Evolutionary conservation across 1,140 invertebrate species (phyloP), one percentile per base, ranked within the genome.

Genomic region (Mamestra configurata): DNA sequence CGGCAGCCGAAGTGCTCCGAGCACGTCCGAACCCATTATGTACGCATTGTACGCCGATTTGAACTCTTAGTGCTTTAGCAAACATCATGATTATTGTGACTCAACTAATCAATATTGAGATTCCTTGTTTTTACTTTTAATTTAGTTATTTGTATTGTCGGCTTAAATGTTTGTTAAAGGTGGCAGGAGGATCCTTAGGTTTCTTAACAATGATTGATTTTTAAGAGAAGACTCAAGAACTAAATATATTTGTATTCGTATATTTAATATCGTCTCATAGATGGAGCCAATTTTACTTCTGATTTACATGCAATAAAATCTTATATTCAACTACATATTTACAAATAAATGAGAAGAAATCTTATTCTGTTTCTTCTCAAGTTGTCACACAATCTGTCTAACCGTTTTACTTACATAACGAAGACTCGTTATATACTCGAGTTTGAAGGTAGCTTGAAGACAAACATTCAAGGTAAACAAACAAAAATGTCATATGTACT

Each of bases 1-100:
- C 57, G 27, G 40, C 55, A 53, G 61, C 61, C 75, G 75, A 77
- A 68, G 73, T 61, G 55, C 18, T 18, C 37, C 72, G 72, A 75
- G 20, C 72, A 75, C 37, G 59, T 49, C 20, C 53, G 53, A 75
- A 24, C 35, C 8, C 20, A 53, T 20, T 75, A 75, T 59, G 71
- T 43, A 70, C 40, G 37, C 66, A 46, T 13, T 66, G 22, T 43
- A 75, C 71, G 71, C 22, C 20, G 53, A 75, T 37, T 75, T 75
- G 53, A 31, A 75, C 57, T 24, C 35, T 27, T 75, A 75, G 71
- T 75, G 53, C 31, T 57, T 59, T 8, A n/a, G 11, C 71, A 75
- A 75, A 75, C 51, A 73, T 43, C 35, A 59, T 13, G 53, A 57
- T 75, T 18, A 70, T 46, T 75, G 22, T 75, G 53, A 59, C 27